phyloP scores from a whole-genome alignment of 1,140 invertebrate species.

The Eueides isabella region DNA sequence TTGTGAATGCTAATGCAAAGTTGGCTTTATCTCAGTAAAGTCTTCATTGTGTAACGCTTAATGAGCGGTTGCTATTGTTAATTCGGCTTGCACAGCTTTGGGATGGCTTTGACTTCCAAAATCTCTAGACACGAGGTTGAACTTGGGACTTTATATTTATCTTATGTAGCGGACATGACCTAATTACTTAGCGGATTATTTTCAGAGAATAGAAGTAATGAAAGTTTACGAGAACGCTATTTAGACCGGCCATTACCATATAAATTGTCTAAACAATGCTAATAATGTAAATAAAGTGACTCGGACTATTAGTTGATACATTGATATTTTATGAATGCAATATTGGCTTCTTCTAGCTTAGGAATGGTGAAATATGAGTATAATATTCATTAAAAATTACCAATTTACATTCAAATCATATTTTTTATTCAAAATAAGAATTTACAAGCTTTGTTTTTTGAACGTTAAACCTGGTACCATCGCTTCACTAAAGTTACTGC shows the following conservation, averaged over 20 bases:
- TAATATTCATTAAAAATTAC: too few relatives aligned
- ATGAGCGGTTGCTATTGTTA: constrained; percentile 28
- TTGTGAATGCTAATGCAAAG: constrained; percentile 25
- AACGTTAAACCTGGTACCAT: too few relatives aligned
- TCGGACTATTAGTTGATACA: too few relatives aligned
- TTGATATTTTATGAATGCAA: too few relatives aligned
- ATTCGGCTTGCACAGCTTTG: constrained; percentile 21
- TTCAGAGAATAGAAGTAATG: background rate
- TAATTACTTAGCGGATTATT: background rate
- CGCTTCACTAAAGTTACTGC: too few relatives aligned
- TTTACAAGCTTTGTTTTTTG: too few relatives aligned
- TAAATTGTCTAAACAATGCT: background rate
- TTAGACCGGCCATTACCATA: background rate
- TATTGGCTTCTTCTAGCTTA: too few relatives aligned
- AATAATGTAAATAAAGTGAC: background rate
- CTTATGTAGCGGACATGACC: background rate
- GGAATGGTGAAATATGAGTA: too few relatives aligned
- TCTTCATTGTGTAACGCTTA: constrained; percentile 29
- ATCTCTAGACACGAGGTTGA: constrained; percentile 14
- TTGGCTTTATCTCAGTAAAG: constrained; percentile 17
- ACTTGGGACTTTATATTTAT: background rate
- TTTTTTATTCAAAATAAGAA: too few relatives aligned
- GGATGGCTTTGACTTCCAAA: constrained; percentile 20
- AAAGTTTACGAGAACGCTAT: background rate
- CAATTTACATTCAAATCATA: too few relatives aligned